Base-by-base conservation (phyloP, 1,140 invertebrate genomes). In the Coboldia fuscipes region DNA sequence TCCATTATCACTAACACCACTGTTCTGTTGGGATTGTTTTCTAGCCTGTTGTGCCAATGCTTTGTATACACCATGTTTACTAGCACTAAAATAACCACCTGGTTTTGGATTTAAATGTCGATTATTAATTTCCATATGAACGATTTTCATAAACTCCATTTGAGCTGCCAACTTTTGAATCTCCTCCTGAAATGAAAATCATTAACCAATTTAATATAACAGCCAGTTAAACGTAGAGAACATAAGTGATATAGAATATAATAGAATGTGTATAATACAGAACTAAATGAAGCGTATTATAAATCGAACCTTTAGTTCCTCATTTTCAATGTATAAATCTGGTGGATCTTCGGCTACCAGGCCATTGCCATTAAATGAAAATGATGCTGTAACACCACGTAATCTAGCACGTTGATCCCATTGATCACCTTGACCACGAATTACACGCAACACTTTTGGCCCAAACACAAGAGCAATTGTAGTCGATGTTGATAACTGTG, bases 91-190 rank as follows among this genome's bases (percentile, higher is more conserved):
- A 50, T 82, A 81, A 9, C 77, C 72, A 9, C 79, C 78, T 3
- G 70, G 66, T 44, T 82, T 78, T 28, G 79, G 77, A 43, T 82
- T 79, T 36, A 88, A 53, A 51, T 89, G 84, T 13, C 82, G 62
- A 54, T 89, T 89, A 54, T 86, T 81, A 57, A 83, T 72, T 50
- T 85, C 77, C 84, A 89, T 88, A 41, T 85, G 78, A 7, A 85
- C 80, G 45, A 85, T 85, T 56, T 84, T 86, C 77, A 88, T 83
- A 47, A 83, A 82, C 50, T 89, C 83, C 41, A 89, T 85, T 56
- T 88, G 82, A 9, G 80, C 77, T 0, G 84, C 83, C 38, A 89
- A 51, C 47, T 86, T 88, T 43, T 88, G 83, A 13, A 89, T 72
- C 59, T 89, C 82, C 49, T 88, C 82, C 78, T 84, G 49, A 5